A percentile compares a stretch with the other conserved stretches of the same genome.
Evolutionary conservation across 2,797 vertebrate species (phyloP).

Genomic region (Rhinoraja longicauda): DNA sequence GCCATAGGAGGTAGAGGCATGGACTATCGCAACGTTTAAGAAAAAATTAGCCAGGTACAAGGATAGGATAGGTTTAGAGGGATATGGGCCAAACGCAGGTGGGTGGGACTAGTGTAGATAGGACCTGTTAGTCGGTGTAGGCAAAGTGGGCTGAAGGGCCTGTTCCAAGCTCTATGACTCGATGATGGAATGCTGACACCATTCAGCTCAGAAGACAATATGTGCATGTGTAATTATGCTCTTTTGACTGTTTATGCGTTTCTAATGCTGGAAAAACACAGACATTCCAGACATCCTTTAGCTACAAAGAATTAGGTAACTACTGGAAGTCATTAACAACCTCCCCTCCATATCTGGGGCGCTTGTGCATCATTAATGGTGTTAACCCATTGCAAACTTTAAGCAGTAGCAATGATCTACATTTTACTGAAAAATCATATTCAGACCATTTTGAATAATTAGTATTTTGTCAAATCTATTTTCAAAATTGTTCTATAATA

Average conservation of each 20-base stretch:
- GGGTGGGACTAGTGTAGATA: too few relatives aligned
- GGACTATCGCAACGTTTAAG: too few relatives aligned
- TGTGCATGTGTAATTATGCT: not conserved
- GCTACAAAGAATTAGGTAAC: constrained; percentile 53
- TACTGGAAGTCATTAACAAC: constrained; percentile 47
- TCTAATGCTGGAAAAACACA: constrained; percentile 40
- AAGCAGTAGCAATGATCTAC: not conserved
- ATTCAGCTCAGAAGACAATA: too few relatives aligned
- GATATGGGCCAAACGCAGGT: too few relatives aligned
- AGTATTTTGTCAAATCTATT: not conserved
- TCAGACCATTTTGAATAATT: not conserved
- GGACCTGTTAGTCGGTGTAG: too few relatives aligned
- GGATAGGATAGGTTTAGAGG: too few relatives aligned
- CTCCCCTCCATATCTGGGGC: constrained; percentile 43
- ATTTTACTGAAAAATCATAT: not conserved
- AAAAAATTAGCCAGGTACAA: too few relatives aligned
- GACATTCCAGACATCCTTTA: constrained; percentile 47
- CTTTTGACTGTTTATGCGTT: not conserved
- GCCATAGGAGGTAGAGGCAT: too few relatives aligned
- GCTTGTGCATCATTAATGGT: constrained; percentile 44
- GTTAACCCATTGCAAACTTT: not conserved
- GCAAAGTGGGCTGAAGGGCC: too few relatives aligned
- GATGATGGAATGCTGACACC: too few relatives aligned
- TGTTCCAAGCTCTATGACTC: too few relatives aligned
- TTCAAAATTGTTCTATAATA: not conserved